phyloP scores from a whole-genome alignment of 92 coral and sea anemone species.

The Porites rus region DNA sequence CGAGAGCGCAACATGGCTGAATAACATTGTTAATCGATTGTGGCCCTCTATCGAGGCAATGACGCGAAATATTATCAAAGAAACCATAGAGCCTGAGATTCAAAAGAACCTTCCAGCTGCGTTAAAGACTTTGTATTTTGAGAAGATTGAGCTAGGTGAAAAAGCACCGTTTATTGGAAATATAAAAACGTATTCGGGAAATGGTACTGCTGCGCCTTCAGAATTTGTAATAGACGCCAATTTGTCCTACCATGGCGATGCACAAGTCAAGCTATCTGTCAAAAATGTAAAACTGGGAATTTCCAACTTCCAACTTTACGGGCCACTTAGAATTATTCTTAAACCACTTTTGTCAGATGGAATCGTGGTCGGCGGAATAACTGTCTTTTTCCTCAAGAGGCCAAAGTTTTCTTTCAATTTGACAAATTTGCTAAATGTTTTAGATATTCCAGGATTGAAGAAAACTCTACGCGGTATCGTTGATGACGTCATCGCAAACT shows the following conservation, averaged over 20 bases:
- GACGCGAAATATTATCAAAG: slow-evolving; percentile 73
- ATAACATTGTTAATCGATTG: slow-evolving; percentile 76
- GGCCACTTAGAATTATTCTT: slow-evolving; percentile 86
- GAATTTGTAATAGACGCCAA: slow-evolving; percentile 88
- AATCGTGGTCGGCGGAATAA: slow-evolving; percentile 85
- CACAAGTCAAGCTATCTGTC: slow-evolving; percentile 77
- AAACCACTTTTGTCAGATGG: slow-evolving; percentile 78
- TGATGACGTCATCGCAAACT: slow-evolving; percentile 84
- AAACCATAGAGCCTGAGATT: slow-evolving; percentile 85
- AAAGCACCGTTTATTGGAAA: slow-evolving; percentile 84
- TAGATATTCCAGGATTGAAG: slow-evolving; percentile 94
- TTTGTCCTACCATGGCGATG: slow-evolving; percentile 88
- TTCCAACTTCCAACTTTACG: slow-evolving; percentile 87
- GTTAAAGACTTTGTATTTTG: slow-evolving; percentile 78
- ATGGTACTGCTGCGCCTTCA: slow-evolving; percentile 35
- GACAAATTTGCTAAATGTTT: slow-evolving; percentile 87
- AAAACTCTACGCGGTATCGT: slow-evolving; percentile 77
- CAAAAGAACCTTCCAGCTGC: slow-evolving; percentile 81
- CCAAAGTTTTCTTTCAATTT: slow-evolving; percentile 88
- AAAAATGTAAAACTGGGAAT: slow-evolving; percentile 83
- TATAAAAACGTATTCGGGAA: slow-evolving; percentile 70
- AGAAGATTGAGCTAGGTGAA: slow-evolving; percentile 87
- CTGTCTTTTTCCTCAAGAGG: slow-evolving; percentile 86
- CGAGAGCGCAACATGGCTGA: slow-evolving; percentile 90
- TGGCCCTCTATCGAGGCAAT: slow-evolving; percentile 91